Evolutionary conservation across 2,888 invertebrate species (phyloP), one percentile per base, ranked within the genome.

Genomic region (Metalampra italica): DNA sequence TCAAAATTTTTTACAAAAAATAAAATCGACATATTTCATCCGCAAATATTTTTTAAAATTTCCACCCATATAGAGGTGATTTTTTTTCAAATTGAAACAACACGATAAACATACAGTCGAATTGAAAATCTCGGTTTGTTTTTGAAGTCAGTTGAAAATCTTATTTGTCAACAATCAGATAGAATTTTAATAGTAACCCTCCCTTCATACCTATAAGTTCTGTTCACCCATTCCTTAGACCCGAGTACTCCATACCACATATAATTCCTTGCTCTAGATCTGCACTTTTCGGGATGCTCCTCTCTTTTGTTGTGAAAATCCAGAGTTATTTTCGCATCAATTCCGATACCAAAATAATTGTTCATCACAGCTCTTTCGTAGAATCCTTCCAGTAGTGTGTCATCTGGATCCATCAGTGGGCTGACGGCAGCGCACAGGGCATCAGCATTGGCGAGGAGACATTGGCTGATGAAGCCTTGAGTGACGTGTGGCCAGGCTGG

Each of bases 321-420:
- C 41, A 98, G 86, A 0, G 98, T 96, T 47, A 99, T 98, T 84
- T 99, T 98, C 0, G 98, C 98, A 85, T 99, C 98, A 55, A 99
- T 96, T 0, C 98, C 98, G 68, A 99, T 98, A 0, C 98, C 98
- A 75, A 98, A 98, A 77, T 99, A 99, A 78, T 99, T 99, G 83
- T 98, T 99, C 98, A 99, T 98, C 1, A 98, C 98, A 68, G 97
- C 97, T 60, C 95, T 94, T 82, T 99, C 98, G 66, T 95, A 95
- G 78, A 95, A 96, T 0, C 97, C 97, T 87, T 97, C 97, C 71
- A 95, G 86, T 1, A 96, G 88, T 0, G 95, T 95, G 69, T 97
- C 96, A 68, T 97, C 97, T 0, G 96, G 96, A 75, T 97, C 97
- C 94, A 98, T 96, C 9, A 98, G 86, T 0, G 98, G 97, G 53